A percentile compares a stretch with the other conserved stretches of the same genome.
Evolutionary conservation across 2,888 invertebrate genomes (phyloP).

Genomic region (Carpatolechia fugitivella): DNA sequence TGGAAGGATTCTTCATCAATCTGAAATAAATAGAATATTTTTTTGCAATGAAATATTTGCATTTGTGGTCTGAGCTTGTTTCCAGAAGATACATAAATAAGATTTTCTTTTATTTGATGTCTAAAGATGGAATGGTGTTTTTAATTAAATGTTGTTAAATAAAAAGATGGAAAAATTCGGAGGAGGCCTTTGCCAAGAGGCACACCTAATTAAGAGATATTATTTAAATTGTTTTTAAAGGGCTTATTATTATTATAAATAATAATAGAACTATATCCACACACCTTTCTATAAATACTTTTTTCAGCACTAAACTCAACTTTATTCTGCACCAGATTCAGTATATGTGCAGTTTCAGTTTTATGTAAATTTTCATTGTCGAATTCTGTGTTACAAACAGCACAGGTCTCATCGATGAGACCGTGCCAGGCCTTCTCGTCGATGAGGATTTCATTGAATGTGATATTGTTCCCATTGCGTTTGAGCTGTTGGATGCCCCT

Average conservation of each 20-base stretch:
- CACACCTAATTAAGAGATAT: no score
- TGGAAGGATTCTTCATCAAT: conserved; percentile 44
- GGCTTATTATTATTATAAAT: no score
- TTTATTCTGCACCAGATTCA: conserved; percentile 46
- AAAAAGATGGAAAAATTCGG: no score
- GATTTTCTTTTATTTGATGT: no score
- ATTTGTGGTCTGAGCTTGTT: no score
- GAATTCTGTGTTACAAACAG: conserved; percentile 48
- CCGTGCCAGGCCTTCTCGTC: conserved; percentile 51
- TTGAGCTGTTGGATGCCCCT: conserved; percentile 33
- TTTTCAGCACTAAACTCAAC: conserved; percentile 36
- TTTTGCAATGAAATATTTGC: no score
- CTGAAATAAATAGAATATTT: conserved; percentile 29
- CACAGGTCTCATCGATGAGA: conserved; percentile 44
- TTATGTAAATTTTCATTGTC: conserved; percentile 42
- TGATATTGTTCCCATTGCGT: conserved; percentile 31
- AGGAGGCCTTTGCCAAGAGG: no score
- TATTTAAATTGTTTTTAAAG: no score
- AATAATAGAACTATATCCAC: no score
- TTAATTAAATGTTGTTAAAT: no score
- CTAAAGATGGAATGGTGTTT: no score
- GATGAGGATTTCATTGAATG: conserved; percentile 41
- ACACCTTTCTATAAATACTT: conserved; percentile 43
- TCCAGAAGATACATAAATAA: no score
- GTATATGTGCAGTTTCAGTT: conserved; percentile 35